Evolutionary conservation across 2,888 invertebrate genomes (phyloP), one percentile per base, ranked within the genome.

Genomic region (Drosophila flavopinicola): DNA sequence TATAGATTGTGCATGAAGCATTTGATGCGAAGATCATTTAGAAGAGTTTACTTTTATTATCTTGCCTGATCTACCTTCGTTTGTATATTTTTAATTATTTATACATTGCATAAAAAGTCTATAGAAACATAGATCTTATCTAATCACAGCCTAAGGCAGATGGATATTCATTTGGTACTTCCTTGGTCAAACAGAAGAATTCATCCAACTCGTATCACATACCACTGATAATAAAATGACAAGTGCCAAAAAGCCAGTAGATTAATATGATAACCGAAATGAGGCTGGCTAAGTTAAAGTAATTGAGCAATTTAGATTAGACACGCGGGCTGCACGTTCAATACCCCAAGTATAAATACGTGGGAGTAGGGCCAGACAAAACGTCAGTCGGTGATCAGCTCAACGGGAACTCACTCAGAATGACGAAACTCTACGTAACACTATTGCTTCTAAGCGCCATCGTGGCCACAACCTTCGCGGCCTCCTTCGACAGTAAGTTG

Each of bases 231-330:
- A 37, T 66, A 59, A 45, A 59, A 17, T 13, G 20, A n/a, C 13
- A 27, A 57, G 29, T 41, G 15, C 39, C 47, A 20, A 74, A 75
- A 69, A 37, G 25, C 35, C n/a, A 25, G 30, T 1, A 32, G 42
- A 56, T 33, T 58, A 47, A 48, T 11, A 3, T 53, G 41, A 72
- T 70, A 69, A 54, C 11, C 38, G 7, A 51, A 38, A 47, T 58
- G 51, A 37, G 48, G 15, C 32, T 63, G 39, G 4, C 37, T 52
- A 39, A 52, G 38, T 17, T 3, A 6, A 15, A 23, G 17, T 38
- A 47, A 53, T 29, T 35, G 13, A 20, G 35, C 23, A 48, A 27
- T 59, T 59, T 17, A 72, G 75, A 72, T 72, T 52, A 75, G 35
- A 35, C 7, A 1, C 27, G 5, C 24, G 7, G 39, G 10, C 25